A percentile compares a stretch with the other conserved stretches of the same genome.
phyloP scores from a whole-genome alignment of 2,888 invertebrate genomes.

The Drosophila bunnanda region DNA sequence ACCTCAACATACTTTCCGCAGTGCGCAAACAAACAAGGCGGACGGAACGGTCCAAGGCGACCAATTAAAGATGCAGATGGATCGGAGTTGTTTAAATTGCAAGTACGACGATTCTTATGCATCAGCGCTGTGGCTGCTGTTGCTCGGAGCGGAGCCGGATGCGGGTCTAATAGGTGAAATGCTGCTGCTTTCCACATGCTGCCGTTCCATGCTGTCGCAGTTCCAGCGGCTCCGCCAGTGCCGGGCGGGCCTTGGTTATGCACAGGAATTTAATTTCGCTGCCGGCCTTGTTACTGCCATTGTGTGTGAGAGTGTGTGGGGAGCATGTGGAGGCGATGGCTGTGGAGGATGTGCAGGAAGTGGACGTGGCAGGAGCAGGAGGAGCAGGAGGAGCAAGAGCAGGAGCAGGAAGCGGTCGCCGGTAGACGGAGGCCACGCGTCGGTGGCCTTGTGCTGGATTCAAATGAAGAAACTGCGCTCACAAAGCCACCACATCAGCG shows the following conservation, averaged over 20 bases:
- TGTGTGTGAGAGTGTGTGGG: slow-evolving; percentile 37
- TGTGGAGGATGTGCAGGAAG: slow-evolving; percentile 5
- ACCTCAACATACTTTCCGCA: slow-evolving; percentile 49
- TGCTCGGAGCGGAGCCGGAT: slow-evolving; percentile 41
- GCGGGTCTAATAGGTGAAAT: slow-evolving; percentile 73
- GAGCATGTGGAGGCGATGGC: slow-evolving; percentile 1
- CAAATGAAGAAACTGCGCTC: slow-evolving; percentile 77
- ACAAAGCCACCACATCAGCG: slow-evolving; percentile 14
- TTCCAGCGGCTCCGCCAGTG: slow-evolving; percentile 35
- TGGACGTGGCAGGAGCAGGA: slow-evolving; percentile 6
- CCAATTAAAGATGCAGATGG: slow-evolving; percentile 80
- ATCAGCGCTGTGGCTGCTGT: slow-evolving; percentile 63
- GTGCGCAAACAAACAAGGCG: slow-evolving; percentile 50
- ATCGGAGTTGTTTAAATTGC: slow-evolving; percentile 78
- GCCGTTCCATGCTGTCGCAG: slow-evolving; percentile 22
- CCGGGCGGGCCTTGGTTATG: slow-evolving; percentile 67
- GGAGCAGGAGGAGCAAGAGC: neutral
- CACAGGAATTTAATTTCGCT: slow-evolving; percentile 81
- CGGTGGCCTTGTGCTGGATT: slow-evolving; percentile 75
- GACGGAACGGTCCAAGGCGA: slow-evolving; percentile 48
- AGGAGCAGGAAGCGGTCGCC: slow-evolving; percentile 22
- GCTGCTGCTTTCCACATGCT: slow-evolving; percentile 62
- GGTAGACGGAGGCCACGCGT: slow-evolving; percentile 43
- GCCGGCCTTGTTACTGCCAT: slow-evolving; percentile 70
- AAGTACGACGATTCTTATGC: slow-evolving; percentile 79